Evolutionary conservation across 2,888 invertebrate genomes (phyloP), one percentile per base, ranked within the genome.

Genomic region (Patella pellucida): DNA sequence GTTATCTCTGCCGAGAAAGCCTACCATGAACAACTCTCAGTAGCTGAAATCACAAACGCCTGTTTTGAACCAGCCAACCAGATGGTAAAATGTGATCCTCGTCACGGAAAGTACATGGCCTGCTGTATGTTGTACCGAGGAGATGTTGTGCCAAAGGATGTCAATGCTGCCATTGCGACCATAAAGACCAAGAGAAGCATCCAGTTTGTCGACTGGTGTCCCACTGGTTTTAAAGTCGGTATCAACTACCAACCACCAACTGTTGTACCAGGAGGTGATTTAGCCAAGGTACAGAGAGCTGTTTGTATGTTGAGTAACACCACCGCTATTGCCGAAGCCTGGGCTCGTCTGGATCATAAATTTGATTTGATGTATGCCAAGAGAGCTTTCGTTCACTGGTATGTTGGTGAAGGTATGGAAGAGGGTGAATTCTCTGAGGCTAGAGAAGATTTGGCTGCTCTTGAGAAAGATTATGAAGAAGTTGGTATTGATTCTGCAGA

Each of bases 181-280:
- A 62, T 62, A 23, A 62, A 62, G 62, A 62, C 62, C 62, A 62
- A 62, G 19, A 62, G 62, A 62, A 62, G 19, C 19, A 62, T 62
- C 19, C 62, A 62, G 23, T 62, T 62, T 14, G 62, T 62, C 1
- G 62, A 62, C 14, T 62, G 62, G 62, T 62, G 62, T 62, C 62
- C 62, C 23, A 62, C 62, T 23, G 62, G 62, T 19, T 62, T 62
- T 11, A 62, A 62, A 19, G 19, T 62, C 7, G 62, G 62, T 23
- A 62, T 62, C 62, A 62, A 62, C 62, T 62, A 62, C 19, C 62
- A 62, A 62, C 62, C 62, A 62, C 62, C 62, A 62, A 62, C 62
- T 62, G 62, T 62, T 62, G 62, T 62, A 62, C 62, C 62, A 19
- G 62, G 62, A 62, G 62, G 62, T 19, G 62, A 62, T 62, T 62